Percentiles rank a stretch among this genome's conserved stretches.
These are phyloP conservation scores for Phyllostomus discolor DNA, from an alignment of 2,113 vertebrate genomes.

Conservation along the genomic window DNA sequence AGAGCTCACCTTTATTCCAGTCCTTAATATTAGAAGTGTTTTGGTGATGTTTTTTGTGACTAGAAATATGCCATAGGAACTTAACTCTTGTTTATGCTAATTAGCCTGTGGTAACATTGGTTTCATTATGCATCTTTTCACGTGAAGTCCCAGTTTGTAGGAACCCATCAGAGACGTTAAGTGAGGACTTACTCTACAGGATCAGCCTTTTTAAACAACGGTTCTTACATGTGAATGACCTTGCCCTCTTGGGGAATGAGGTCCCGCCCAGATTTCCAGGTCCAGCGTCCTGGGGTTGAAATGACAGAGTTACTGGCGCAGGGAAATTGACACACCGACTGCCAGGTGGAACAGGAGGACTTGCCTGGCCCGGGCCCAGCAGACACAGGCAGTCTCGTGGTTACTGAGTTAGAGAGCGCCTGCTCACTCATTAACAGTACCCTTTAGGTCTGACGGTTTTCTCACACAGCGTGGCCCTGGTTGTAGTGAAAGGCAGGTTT, in stretches of 20 bases:
- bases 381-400: background rate
- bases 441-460: background rate
- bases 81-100: background rate
- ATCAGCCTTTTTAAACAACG: background rate
- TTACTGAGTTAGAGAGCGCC: background rate
- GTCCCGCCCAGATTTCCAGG: background rate
- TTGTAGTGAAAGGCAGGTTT: background rate
- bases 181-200: background rate
- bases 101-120: background rate
- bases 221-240: background rate
- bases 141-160: background rate
- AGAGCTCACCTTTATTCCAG: background rate
- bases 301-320: background rate
- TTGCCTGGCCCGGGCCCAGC: accelerated
- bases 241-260: background rate
- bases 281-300: background rate
- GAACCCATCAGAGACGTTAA: background rate
- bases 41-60: background rate
- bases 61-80: background rate
- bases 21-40: background rate
- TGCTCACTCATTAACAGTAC: background rate
- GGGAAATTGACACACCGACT: background rate
- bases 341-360: background rate
- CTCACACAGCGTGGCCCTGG: background rate
- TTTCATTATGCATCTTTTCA: background rate